Evolutionary conservation across 64 coral and sea anemone species (phyloP), one percentile per base, ranked within the genome.

Genomic region (Hydrozoanthus tunicans): DNA sequence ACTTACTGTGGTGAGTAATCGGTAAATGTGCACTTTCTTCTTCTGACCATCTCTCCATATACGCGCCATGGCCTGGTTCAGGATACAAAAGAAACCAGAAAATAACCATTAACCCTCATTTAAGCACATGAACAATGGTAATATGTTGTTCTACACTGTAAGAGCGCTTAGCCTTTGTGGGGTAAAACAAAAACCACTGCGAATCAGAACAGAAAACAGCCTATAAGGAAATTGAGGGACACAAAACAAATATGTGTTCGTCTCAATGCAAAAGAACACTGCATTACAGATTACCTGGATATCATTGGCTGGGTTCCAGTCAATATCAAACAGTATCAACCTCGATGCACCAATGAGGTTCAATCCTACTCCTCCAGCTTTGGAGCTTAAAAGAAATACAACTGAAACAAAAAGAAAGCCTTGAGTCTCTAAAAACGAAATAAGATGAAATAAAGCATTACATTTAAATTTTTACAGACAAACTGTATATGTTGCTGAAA

Each of bases 221-320:
- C 2, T 43, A 43, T 43, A 43, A 43, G 32, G 32, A 43, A 43
- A 43, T 43, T 2, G 32, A 43, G 32, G 32, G 32, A 43, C 32
- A 43, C 32, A 43, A 43, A 43, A 43, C 32, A 43, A 43, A 43
- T 20, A 20, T 43, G 32, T 43, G 32, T 43, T 2, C 32, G 32
- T 43, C 32, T 43, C 32, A 43, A 43, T 1, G 32, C 32, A 1
- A 43, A 43, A 43, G 70, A 24, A 73, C 43, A 43, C 9, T 52
- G 53, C 0, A 13, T 53, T 24, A 15, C 68, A 67, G 52, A 51
- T 32, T 93, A 98, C 96, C 91, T 98, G 96, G 43, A 98, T 72
- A 67, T 98, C 96, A 92, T 98, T 98, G 79, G 96, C 96, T 14
- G 96, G 96, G 82, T 98, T 98, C 96, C 96, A 98, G 91, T 98